Evolutionary conservation across 2,113 vertebrate genomes (phyloP), one percentile per base, ranked within the genome.

Genomic region (Paradoxurus hermaphroditus): DNA sequence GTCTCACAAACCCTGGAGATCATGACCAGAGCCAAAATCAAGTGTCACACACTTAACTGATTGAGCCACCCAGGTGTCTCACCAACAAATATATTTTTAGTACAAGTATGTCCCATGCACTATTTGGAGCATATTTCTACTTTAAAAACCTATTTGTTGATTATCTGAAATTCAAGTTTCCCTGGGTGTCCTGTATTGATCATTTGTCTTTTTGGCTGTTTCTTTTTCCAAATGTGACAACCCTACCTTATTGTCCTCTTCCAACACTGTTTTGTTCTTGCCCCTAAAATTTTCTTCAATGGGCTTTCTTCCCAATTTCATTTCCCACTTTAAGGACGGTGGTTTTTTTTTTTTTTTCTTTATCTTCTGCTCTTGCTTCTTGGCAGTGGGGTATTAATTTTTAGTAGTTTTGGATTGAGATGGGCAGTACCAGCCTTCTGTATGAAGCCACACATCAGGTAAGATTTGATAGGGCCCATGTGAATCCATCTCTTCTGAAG

Each of bases 231-330:
- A n/a, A 91, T 72, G 51, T 91, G 91, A 36, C 83, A 91, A 95
- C 18, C n/a, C 15, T 77, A 62, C 49, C 14, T 85, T 59, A 56
- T 63, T 95, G 15, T 73, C 56, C 15, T 92, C 62, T 77, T 83
- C 89, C 34, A 86, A 93, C 13, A 59, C 70, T 73, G 68, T 53
- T 79, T 82, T 59, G 67, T 75, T 83, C 81, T 94, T 86, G 70
- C 70, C 88, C 68, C 68, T 88, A 70, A 91, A 88, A 25, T 91
- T 91, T 91, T 70, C 91, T 88, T 65, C 31, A 83, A n/a, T 84
- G 51, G 65, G 18, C 8, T 65, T 21, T 59, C 77, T 84, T 78
- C 84, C 44, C 44, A 84, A 6, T 63, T 78, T 84, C 16, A 56
- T 91, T 78, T n/a, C 25, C 39, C 39, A 90, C 41, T 78, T 95